Evolutionary conservation across 2,888 invertebrate genomes (phyloP), one percentile per base, ranked within the genome.

Genomic region (Hypsopygia costalis): DNA sequence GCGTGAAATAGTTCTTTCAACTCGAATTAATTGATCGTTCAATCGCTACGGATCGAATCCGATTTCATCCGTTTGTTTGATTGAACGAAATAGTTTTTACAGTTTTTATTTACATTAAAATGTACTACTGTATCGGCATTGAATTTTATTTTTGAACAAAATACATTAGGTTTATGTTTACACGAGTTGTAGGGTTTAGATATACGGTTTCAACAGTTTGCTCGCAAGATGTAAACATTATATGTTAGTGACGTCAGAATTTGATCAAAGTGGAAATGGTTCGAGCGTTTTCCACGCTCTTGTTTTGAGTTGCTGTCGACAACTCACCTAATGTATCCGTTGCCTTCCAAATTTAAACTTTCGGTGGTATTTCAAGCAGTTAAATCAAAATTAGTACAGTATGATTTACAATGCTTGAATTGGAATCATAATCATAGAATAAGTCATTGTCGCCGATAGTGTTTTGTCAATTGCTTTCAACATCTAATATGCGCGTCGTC

Each of bases 191-290:
- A 28, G 12, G 28, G 40, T 39, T 46, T 40, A 43, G 36, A 44
- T 41, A 36, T 37, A 37, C 34, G 11, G 30, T 45, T 42, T 40
- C 45, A 43, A 40, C 45, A 34, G 34, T 33, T 36, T 21, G 36
- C 29, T 12, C 29, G 21, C 30, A 28, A 31, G 6, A 10, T 33
- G 59, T 68, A 67, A 76, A 75, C 68, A 69, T 63, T 59, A 59
- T 59, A 51, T n/a, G n/a, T 55, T 62, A 45, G 64, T 74, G 80
- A 78, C 79, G 77, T 79, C 69, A 70, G 56, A 77, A 81, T 83
- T 78, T 69, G 81, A 85, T 86, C 83, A 82, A 86, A 85, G n/a
- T n/a, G n/a, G 85, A 73, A 83, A 80, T 67, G 69, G 64, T 64
- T 57, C 58, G 56, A 62, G 63, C 71, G 68, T 76, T 82, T 82